Evolutionary conservation across 2,113 vertebrate species (phyloP).

Genomic region (Propithecus coquereli): DNA sequence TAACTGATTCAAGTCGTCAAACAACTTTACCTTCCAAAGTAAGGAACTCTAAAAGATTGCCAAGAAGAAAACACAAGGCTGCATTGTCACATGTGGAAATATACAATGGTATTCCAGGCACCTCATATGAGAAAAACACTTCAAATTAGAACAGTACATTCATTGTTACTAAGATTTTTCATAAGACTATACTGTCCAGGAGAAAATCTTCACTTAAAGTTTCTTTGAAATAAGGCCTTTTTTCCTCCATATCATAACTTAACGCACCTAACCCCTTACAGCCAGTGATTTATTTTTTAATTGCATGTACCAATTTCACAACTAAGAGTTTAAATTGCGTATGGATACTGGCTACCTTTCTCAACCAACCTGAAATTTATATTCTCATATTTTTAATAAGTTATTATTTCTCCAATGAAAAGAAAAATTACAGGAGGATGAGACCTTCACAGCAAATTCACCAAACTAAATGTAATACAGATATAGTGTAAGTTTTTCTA

Average conservation of each 20-base stretch:
- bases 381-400: conserved; percentile 23
- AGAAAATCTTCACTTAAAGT: not conserved
- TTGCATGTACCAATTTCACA: not conserved
- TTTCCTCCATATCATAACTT: not conserved
- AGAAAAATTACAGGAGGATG: not conserved
- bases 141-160: not conserved
- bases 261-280: not conserved
- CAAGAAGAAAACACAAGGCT: conserved; percentile 21
- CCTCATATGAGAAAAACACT: not conserved
- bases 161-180: not conserved
- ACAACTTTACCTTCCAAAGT: conserved; percentile 48
- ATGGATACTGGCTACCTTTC: not conserved
- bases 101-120: not conserved
- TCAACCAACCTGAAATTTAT: not conserved
- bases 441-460: not conserved
- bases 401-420: not conserved
- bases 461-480: not conserved
- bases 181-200: not conserved
- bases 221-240: not conserved
- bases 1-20: conserved; percentile 51
- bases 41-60: not conserved
- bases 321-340: not conserved
- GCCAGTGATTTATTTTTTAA: not conserved
- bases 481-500: conserved; percentile 48
- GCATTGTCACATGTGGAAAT: not conserved